phyloP scores from a whole-genome alignment of 2,888 invertebrate species.

The Keiferia lycopersicella region DNA sequence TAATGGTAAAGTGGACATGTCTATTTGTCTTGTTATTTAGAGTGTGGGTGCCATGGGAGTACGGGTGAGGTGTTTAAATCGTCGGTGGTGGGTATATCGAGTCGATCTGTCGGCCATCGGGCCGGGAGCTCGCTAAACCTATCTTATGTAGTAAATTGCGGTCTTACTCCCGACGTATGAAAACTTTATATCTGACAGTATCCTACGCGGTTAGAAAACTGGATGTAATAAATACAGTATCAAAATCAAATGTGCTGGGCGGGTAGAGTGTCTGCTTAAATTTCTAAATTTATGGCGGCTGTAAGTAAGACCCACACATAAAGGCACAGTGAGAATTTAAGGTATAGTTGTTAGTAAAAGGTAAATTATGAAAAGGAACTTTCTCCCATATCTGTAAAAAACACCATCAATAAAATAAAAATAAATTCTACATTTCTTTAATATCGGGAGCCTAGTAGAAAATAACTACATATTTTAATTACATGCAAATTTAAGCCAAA shows the following conservation, averaged over 20 bases:
- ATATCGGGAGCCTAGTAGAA: neutral
- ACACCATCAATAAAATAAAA: neutral
- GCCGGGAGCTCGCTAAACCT: neutral
- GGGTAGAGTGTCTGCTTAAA: conserved; percentile 29
- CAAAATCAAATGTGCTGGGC: conserved; percentile 33
- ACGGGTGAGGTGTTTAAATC: conserved; percentile 35
- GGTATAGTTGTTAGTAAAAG: neutral
- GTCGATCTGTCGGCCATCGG: neutral
- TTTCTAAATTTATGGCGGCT: neutral
- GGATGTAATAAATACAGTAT: conserved; percentile 28
- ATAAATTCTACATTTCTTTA: neutral
- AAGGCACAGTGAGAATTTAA: neutral
- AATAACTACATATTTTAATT: neutral
- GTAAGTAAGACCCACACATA: neutral
- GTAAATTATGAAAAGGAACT: no score
- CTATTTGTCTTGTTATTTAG: conserved; percentile 78
- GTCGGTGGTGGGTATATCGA: neutral
- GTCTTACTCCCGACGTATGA: conserved; percentile 27
- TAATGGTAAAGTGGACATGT: conserved; percentile 79
- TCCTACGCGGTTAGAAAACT: conserved; percentile 26
- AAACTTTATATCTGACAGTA: conserved; percentile 23
- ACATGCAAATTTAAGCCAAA: neutral
- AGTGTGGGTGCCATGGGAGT: conserved; percentile 75
- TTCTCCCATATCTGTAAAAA: neutral
- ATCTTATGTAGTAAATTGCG: conserved; percentile 34